Conservation (phyloP, 30 jellyfish, hydroid and myxozoan species). For the Turritopsis rubra region DNA sequence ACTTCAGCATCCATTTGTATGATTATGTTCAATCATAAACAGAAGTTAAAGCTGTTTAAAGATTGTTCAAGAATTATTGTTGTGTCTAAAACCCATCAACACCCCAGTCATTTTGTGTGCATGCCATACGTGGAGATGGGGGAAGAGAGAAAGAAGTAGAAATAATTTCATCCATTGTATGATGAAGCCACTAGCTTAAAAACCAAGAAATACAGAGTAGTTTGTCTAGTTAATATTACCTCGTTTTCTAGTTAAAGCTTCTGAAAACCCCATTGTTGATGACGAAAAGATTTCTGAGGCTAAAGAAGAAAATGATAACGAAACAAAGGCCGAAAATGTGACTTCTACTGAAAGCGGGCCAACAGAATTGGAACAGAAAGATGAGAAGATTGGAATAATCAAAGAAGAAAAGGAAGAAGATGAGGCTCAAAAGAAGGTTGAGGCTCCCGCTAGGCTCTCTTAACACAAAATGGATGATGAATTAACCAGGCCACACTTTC, state of each 20-base stretch:
- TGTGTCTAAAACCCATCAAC: no score
- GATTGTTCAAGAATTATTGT: no score
- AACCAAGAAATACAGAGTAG: not conserved
- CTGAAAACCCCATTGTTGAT: constrained; percentile 22
- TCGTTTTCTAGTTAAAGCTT: constrained; percentile 27
- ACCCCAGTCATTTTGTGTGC: no score
- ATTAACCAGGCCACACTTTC: not conserved
- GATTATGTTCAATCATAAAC: no score
- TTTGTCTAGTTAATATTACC: constrained; percentile 16
- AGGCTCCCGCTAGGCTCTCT: constrained; percentile 14
- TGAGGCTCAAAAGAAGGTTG: constrained; percentile 25
- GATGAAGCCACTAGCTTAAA: not conserved
- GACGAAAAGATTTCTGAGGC: constrained; percentile 12
- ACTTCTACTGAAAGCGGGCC: constrained; percentile 6
- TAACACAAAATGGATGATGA: not conserved
- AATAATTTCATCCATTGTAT: not conserved
- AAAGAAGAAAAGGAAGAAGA: constrained; percentile 32
- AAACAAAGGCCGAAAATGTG: constrained; percentile 5
- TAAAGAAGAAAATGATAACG: not conserved
- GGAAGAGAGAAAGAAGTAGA: not conserved
- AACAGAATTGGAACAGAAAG: not conserved
- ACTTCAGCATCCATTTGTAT: no score
- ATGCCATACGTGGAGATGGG: no score
- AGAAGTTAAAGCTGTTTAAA: no score
- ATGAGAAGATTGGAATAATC: constrained; percentile 12